Percentiles rank a stretch among this genome's conserved stretches.
Conservation (phyloP, 2,113 vertebrate genomes). For the Cheilinus undulatus region DNA sequence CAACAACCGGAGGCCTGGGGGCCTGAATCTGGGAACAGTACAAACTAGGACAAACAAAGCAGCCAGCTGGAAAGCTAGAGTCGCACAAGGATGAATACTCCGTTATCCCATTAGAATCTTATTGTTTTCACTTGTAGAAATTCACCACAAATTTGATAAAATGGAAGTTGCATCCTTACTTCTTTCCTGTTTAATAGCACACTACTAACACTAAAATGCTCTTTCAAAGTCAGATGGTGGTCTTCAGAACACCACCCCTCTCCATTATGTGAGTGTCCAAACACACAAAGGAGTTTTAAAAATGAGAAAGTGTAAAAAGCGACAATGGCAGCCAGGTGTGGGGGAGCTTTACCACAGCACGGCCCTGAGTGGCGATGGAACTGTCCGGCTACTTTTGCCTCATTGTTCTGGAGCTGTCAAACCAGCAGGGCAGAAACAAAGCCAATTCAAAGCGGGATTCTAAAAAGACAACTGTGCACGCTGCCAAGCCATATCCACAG, state of each 20-base stretch:
- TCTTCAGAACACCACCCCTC: neutral
- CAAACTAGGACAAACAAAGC: slow-evolving; percentile 26
- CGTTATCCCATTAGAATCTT: neutral
- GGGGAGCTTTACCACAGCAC: slow-evolving; percentile 6
- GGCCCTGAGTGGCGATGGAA: slow-evolving; percentile 29
- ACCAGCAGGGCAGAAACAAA: slow-evolving; percentile 52
- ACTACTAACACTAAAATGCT: no score
- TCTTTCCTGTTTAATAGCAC: no score
- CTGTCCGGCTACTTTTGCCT: slow-evolving; percentile 9
- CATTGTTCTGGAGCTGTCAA: slow-evolving; percentile 64
- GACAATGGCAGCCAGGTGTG: slow-evolving; percentile 49
- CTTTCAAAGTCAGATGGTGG: neutral
- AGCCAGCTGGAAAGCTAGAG: slow-evolving; percentile 8
- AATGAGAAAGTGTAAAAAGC: slow-evolving; percentile 8
- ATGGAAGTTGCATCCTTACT: neutral
- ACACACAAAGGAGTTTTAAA: slow-evolving; percentile 3
- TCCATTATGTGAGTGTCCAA: neutral
- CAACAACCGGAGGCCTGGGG: slow-evolving; percentile 32
- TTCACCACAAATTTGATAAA: neutral
- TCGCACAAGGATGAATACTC: slow-evolving; percentile 1
- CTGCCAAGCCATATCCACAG: slow-evolving; percentile 40
- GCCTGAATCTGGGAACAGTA: slow-evolving; percentile 21
- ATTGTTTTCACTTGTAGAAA: neutral
- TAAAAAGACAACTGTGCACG: slow-evolving; percentile 43
- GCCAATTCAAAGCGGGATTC: slow-evolving; percentile 53